phyloP scores from a whole-genome alignment of 2,797 vertebrate species.

The Zalophus californianus region DNA sequence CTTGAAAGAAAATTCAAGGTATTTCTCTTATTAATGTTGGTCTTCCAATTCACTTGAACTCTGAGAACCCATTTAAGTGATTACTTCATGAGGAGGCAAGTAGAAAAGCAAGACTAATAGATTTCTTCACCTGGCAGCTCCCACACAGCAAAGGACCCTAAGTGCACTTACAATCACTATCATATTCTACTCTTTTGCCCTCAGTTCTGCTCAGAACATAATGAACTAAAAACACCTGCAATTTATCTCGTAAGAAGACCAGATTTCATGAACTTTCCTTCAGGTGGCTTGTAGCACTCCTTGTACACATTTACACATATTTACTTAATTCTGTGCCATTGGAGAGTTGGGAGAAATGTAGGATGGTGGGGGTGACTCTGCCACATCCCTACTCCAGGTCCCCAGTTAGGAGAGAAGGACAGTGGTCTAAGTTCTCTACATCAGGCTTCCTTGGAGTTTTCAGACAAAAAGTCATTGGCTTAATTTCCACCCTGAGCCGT shows the following conservation, averaged over 20 bases:
- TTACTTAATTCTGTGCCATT: slow-evolving; percentile 37
- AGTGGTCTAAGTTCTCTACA: neutral
- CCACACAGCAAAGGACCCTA: slow-evolving; percentile 38
- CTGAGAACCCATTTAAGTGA: slow-evolving; percentile 76
- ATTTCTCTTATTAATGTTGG: slow-evolving; percentile 75
- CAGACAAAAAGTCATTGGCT: neutral
- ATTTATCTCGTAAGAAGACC: slow-evolving; percentile 52
- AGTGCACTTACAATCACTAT: slow-evolving; percentile 43
- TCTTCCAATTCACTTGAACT: slow-evolving; percentile 76
- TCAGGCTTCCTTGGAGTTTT: neutral
- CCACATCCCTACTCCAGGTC: fast-evolving
- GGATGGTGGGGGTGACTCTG: neutral
- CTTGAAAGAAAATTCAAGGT: slow-evolving; percentile 72
- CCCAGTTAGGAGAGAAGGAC: neutral
- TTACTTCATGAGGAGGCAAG: slow-evolving; percentile 67
- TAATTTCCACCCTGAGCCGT: neutral
- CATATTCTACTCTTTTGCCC: neutral
- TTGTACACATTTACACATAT: slow-evolving; percentile 11
- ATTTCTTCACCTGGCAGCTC: slow-evolving; percentile 71
- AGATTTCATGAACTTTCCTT: neutral
- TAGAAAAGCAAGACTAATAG: slow-evolving; percentile 61
- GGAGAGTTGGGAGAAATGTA: neutral
- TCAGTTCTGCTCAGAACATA: slow-evolving; percentile 54
- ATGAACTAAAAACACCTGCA: slow-evolving; percentile 65
- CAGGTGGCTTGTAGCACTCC: slow-evolving; percentile 30